Base-by-base conservation (phyloP, 2,797 vertebrate genomes). In the Champsocephalus gunnari region DNA sequence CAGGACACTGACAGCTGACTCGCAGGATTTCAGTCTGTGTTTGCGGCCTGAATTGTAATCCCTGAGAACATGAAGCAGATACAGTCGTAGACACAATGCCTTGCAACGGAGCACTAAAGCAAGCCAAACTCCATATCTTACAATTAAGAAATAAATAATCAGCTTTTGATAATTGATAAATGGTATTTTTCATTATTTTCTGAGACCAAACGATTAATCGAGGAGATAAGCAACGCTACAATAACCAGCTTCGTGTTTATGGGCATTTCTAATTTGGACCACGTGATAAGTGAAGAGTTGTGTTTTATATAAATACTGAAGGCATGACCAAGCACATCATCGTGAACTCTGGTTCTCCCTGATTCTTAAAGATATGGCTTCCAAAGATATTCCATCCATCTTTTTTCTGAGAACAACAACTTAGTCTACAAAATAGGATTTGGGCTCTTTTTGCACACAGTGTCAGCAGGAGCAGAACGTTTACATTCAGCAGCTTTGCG, bases 1-100 rank as follows among this genome's bases (percentile, higher is more conserved):
- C 65, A 45, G 55, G 7, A 14, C 19, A 34, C 4, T 61, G 44
- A 9, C 6, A 16, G 49, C 49, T 60, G 38, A 28, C n/a, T 6
- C 45, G 41, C 51, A 57, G 54, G 54, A 7, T 38, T 62, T 49
- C 19, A 32, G 62, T 50, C 16, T 61, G 45, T 34, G 24, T 28
- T 17, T 51, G 69, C 69, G 56, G 58, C 75, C 70, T 77, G 59
- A 61, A 14, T 5, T 19, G 19, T 19, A 72, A 86, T 89, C 85
- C 88, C 83, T 89, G 88, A 89, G 88, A 73, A 16, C 32, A 48
- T 50, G 56, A 67, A 67, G 67, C 69, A 57, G 5, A 61, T 19
- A 65, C 77, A 47, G 43, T 12, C 43, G 43, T 12, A 19, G 34
- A 55, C 62, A 17, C 4, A n/a, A 50, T 49, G 77, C 74, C 24